Evolutionary conservation across 2,797 vertebrate genomes (phyloP), one percentile per base, ranked within the genome.

Genomic region (Eospalax fontanierii): DNA sequence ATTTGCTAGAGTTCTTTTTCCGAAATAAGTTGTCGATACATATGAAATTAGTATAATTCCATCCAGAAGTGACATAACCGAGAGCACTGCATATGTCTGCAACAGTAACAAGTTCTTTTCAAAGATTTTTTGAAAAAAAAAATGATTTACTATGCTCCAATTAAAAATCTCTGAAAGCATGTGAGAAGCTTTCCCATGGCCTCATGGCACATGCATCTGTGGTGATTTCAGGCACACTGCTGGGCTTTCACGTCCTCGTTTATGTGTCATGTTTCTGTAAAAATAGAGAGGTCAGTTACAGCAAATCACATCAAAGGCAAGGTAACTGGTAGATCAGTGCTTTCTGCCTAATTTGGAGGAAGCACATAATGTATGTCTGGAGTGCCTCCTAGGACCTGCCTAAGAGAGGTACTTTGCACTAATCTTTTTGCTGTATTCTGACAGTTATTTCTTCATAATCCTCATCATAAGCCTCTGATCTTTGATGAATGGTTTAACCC

Each of bases 381-480:
- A 97, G 96, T 97, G 97, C 97, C 96, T 98, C 96, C 97, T 97
- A 97, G 96, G 97, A 98, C 98, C 98, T 98, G 96, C 97, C 97
- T 97, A 87, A 96, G 96, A 98, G 97, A 97, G 96, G 95, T 96
- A 97, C 96, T 98, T 98, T 97, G 95, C 96, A 96, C 96, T 98
- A 97, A 98, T 98, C 98, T 98, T 98, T 98, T 89, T 96, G 96
- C 97, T 97, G 84, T 97, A 98, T 98, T 98, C 98, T 95, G 95
- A 98, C 96, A 97, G 98, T 98, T 98, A 98, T 98, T 98, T 98
- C 97, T 98, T 98, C 97, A 97, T 98, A 98, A 98, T 98, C 98
- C 96, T 98, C 94, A 97, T 98, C 96, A 95, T 97, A 98, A 98
- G 87, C 96, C 96, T 97, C 66, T 97, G 96, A 96, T 97, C 95